Evolutionary conservation across 92 coral and sea anemone species (phyloP), one percentile per base, ranked within the genome.

Genomic region (Phenganax stokvisi): DNA sequence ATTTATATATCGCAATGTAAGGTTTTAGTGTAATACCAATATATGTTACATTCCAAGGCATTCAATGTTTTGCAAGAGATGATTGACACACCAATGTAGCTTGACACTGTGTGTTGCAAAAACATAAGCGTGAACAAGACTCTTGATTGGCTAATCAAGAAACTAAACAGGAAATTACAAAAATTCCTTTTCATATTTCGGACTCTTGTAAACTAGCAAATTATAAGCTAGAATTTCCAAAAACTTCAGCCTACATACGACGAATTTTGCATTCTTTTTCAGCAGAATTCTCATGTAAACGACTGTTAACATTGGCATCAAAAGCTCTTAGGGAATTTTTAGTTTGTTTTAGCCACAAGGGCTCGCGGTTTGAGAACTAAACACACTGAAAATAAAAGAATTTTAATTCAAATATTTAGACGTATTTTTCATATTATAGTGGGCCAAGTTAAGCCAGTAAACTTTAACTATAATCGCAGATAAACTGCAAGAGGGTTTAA

Each of bases 101-200:
- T 10, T 10, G 54, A 68, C 47, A 68, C 53, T 53, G 53, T 37
- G 5, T 12, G 16, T 68, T 37, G 73, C 47, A 37, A 17, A 37
- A 68, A 37, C 13, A 68, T 52, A 68, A 64, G 54, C 52, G 54
- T 2, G 73, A 68, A 68, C 53, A 68, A 68, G 54, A 17, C 16
- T 11, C 11, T 37, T 68, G 53, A 68, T 68, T 68, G 73, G 73
- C n/a, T 30, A 30, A 30, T 68, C 12, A 13, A 2, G 16, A 12
- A 68, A 10, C 73, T 25, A 68, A 68, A 68, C 73, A 68, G 73
- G 73, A 68, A 68, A 68, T 68, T 68, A 53, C 73, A 68, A 3
- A 68, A 68, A 68, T n/a, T 68, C n/a, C 47, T 53, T 68, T 30
- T 68, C 73, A 68, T 68, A 68, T 68, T 68, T 68, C 11, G 10